Percentiles rank a stretch among this genome's conserved stretches.
Conservation (phyloP, 2,113 vertebrate genomes). For the Pseudonaja textilis region DNA sequence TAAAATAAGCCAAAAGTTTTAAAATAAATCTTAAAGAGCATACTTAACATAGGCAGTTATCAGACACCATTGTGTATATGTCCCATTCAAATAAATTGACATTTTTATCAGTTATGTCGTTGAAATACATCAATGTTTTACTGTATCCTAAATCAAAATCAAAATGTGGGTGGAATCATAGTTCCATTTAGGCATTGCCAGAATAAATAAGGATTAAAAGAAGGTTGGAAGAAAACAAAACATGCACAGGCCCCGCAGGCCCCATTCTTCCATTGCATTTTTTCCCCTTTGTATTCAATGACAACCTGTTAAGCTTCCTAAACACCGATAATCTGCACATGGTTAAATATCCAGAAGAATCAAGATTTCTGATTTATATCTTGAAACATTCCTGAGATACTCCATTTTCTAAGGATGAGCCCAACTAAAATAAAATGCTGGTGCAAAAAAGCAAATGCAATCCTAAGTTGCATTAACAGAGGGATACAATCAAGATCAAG, state of each 20-base stretch:
- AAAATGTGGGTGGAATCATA: background rate
- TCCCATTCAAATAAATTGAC: background rate
- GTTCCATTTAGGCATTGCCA: background rate
- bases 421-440: background rate
- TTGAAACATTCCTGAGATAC: background rate
- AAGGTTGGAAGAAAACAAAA: background rate
- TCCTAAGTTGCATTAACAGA: too few relatives aligned
- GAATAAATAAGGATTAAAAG: background rate
- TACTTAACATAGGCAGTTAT: background rate
- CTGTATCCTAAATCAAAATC: background rate
- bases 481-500: too few relatives aligned
- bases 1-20: background rate
- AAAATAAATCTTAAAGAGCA: background rate
- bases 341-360: background rate
- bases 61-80: background rate
- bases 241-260: background rate
- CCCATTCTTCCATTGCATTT: background rate
- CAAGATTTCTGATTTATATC: background rate
- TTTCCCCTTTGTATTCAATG: background rate
- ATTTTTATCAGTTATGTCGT: background rate
- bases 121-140: background rate
- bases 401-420: background rate
- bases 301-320: background rate
- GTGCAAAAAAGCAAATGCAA: too few relatives aligned
- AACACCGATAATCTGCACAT: background rate